A percentile compares a stretch with the other conserved stretches of the same genome.
Conservation (phyloP, 2,888 invertebrate genomes). For the Amphiduros pacificus region DNA sequence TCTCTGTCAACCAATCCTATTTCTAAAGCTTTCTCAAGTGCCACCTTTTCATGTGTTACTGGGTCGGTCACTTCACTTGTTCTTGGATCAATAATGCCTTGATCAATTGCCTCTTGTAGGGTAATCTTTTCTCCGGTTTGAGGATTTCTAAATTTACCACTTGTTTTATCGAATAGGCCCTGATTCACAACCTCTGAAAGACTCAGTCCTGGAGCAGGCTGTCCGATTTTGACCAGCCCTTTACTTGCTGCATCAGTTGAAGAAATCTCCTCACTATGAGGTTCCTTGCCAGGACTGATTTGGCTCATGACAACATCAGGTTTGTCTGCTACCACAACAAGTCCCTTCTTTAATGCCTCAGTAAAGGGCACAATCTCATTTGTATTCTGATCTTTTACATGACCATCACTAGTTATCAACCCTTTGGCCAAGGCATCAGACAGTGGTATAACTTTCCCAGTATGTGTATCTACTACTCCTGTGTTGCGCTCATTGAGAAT, state of each 20-base stretch:
- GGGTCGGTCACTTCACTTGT: not conserved
- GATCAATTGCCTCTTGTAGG: not conserved
- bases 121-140: constrained; percentile 68
- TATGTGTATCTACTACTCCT: not conserved
- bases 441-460: not conserved
- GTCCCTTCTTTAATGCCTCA: constrained; percentile 64
- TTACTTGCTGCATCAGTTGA: not conserved
- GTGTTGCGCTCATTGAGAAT: not conserved
- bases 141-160: constrained; percentile 69
- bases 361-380: not conserved
- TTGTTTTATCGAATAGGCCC: constrained; percentile 60
- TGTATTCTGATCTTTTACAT: not conserved
- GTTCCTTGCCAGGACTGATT: not conserved
- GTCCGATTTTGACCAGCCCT: not conserved
- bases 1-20: not conserved
- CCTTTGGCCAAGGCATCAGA: not conserved
- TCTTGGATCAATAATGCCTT: not conserved
- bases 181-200: not conserved
- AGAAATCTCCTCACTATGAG: not conserved
- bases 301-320: not conserved
- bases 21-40: not conserved
- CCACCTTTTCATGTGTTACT: not conserved
- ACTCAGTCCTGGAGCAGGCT: not conserved
- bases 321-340: constrained; percentile 63
- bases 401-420: not conserved